Conservation (phyloP, 92 coral and sea anemone species). For the Palythoa grandiflora region DNA sequence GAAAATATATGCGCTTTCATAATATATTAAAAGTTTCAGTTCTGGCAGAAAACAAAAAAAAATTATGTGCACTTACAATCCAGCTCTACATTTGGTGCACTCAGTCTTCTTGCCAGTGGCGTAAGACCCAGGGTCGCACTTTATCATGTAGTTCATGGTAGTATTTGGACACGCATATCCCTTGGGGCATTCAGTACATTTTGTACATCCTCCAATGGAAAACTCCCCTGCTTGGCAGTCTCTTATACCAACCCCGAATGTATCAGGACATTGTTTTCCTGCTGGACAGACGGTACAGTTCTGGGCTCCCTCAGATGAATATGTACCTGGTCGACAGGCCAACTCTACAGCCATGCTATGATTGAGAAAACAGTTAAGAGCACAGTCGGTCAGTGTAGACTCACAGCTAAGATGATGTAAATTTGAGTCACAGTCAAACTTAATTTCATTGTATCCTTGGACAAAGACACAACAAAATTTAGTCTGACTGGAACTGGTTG, state of each 20-base stretch:
- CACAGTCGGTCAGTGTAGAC: too few relatives aligned
- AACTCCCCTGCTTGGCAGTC: constrained; percentile 83
- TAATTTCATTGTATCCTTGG: too few relatives aligned
- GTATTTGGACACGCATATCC: constrained; percentile 93
- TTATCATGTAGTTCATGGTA: constrained; percentile 78
- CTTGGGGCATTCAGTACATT: constrained; percentile 86
- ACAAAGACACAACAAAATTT: too few relatives aligned
- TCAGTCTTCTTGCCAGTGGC: constrained; percentile 71
- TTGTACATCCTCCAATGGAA: constrained; percentile 78
- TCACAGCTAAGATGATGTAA: too few relatives aligned
- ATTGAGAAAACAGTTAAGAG: not conserved
- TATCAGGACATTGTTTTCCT: constrained; percentile 85
- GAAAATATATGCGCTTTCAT: too few relatives aligned
- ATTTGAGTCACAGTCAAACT: too few relatives aligned
- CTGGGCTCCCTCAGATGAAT: constrained; percentile 60
- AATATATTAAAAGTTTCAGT: too few relatives aligned
- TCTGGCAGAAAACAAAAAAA: constrained; percentile 12
- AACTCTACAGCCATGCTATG: constrained; percentile 74
- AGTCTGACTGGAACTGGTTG: too few relatives aligned
- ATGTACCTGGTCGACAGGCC: constrained; percentile 81
- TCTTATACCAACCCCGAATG: constrained; percentile 66
- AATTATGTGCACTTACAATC: constrained; percentile 79
- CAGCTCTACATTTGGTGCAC: constrained; percentile 86
- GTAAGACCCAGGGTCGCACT: constrained; percentile 83
- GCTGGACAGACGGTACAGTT: constrained; percentile 86